Percentiles rank a stretch among this genome's conserved stretches.
These are phyloP conservation scores for Ovibos moschatus DNA, from an alignment of 2,113 vertebrate species.

Conservation along the genomic window DNA sequence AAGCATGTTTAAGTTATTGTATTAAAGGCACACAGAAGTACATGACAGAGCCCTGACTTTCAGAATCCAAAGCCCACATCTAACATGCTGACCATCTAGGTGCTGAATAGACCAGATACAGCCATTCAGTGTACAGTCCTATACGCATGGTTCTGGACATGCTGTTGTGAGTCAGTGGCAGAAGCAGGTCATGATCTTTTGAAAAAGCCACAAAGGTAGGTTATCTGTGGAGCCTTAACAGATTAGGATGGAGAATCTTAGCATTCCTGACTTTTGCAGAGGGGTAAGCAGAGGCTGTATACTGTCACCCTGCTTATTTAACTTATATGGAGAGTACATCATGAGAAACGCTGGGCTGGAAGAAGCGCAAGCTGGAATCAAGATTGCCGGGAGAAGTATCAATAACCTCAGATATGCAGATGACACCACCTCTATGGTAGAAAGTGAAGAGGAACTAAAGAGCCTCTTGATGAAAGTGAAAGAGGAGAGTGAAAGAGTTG, in stretches of 20 bases:
- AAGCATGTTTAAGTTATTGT: not conserved
- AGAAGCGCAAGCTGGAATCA: too few relatives aligned
- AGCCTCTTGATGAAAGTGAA: too few relatives aligned
- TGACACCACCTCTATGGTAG: too few relatives aligned
- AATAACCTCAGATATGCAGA: too few relatives aligned
- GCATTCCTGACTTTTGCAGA: not conserved
- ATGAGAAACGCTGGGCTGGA: too few relatives aligned
- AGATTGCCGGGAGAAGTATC: rapidly evolving
- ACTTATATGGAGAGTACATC: too few relatives aligned
- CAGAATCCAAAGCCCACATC: not conserved
- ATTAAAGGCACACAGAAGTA: not conserved
- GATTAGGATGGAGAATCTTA: not conserved
- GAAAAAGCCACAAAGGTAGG: not conserved
- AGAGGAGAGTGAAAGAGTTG: too few relatives aligned
- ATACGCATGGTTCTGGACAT: not conserved
- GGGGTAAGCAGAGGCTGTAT: too few relatives aligned
- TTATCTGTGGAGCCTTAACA: not conserved
- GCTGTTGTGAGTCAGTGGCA: not conserved
- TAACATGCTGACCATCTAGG: not conserved
- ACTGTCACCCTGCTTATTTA: too few relatives aligned
- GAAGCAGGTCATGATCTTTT: not conserved
- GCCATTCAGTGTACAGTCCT: rapidly evolving
- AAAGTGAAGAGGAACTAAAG: too few relatives aligned
- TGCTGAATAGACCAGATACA: not conserved
- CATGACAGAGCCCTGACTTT: not conserved